phyloP scores from a whole-genome alignment of 2,113 vertebrate genomes.

The Perca schrenkii region DNA sequence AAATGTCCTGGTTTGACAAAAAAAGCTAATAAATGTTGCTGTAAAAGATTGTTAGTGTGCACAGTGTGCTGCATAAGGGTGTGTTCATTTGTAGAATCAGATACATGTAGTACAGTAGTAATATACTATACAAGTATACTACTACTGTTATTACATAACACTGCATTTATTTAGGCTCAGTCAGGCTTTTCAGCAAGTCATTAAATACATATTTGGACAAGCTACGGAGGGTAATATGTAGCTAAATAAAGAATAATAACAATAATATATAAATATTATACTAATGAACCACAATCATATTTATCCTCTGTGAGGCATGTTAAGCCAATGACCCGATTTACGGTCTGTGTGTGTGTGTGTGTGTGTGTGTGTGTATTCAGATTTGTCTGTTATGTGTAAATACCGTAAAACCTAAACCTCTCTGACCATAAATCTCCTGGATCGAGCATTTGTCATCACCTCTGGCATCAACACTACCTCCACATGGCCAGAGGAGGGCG shows the following conservation, averaged over 20 bases:
- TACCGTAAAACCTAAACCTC: conserved; percentile 17
- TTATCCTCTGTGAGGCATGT: background rate
- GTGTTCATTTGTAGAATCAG: background rate
- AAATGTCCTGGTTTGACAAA: background rate
- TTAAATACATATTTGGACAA: conserved; percentile 3
- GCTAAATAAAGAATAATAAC: background rate
- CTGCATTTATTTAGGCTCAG: background rate
- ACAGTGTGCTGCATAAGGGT: background rate
- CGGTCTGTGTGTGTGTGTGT: background rate
- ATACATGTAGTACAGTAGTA: background rate
- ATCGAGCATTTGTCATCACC: background rate
- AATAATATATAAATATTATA: background rate
- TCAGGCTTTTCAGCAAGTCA: background rate
- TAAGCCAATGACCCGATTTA: background rate
- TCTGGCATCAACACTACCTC: background rate
- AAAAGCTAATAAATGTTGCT: background rate
- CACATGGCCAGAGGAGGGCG: conserved; percentile 62
- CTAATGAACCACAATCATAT: background rate
- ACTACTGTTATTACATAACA: background rate
- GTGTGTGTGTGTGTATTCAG: background rate
- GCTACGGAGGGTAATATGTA: background rate
- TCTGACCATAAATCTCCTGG: background rate
- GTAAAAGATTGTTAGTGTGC: background rate
- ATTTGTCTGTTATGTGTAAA: conserved; percentile 2
- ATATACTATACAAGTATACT: background rate